Evolutionary conservation across 2,888 invertebrate species (phyloP).

Genomic region (Congeria kusceri): DNA sequence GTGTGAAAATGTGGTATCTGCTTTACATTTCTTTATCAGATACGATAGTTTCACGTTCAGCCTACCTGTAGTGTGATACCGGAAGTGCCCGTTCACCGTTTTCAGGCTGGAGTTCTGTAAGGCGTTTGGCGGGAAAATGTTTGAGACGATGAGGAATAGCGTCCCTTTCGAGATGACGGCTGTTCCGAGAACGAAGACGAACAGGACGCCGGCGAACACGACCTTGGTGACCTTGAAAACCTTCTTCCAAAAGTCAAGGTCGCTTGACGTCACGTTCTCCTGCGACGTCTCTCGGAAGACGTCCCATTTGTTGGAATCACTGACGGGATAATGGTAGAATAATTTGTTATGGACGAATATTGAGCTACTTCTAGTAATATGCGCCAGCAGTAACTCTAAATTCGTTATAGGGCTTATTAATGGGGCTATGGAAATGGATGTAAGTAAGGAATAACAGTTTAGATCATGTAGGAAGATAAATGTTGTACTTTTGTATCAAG

Average conservation of each 20-base stretch:
- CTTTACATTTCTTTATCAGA: too few relatives aligned
- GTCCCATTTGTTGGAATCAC: conserved; percentile 55
- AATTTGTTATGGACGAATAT: too few relatives aligned
- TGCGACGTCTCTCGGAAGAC: conserved; percentile 63
- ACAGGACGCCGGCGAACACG: conserved; percentile 60
- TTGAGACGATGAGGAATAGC: conserved; percentile 63
- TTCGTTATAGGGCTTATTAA: too few relatives aligned
- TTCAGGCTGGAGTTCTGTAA: conserved; percentile 45
- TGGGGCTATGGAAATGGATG: too few relatives aligned
- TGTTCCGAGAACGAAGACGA: conserved; percentile 64
- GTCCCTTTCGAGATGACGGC: conserved; percentile 68
- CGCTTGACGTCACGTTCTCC: conserved; percentile 62
- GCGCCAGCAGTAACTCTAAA: too few relatives aligned
- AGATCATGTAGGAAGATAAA: too few relatives aligned
- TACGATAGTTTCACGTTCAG: not conserved
- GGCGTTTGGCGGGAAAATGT: conserved; percentile 58
- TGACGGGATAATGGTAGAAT: not conserved
- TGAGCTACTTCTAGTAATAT: too few relatives aligned
- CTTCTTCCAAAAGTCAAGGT: conserved; percentile 67
- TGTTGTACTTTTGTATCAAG: too few relatives aligned
- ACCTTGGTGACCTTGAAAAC: conserved; percentile 68
- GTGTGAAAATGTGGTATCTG: too few relatives aligned
- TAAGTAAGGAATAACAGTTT: too few relatives aligned
- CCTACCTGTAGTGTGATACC: conserved; percentile 43
- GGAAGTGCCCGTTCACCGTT: conserved; percentile 43